These are phyloP conservation scores for Thinocorus orbignyianus DNA, from an alignment of 2,113 vertebrate genomes.

Conservation along the genomic window DNA sequence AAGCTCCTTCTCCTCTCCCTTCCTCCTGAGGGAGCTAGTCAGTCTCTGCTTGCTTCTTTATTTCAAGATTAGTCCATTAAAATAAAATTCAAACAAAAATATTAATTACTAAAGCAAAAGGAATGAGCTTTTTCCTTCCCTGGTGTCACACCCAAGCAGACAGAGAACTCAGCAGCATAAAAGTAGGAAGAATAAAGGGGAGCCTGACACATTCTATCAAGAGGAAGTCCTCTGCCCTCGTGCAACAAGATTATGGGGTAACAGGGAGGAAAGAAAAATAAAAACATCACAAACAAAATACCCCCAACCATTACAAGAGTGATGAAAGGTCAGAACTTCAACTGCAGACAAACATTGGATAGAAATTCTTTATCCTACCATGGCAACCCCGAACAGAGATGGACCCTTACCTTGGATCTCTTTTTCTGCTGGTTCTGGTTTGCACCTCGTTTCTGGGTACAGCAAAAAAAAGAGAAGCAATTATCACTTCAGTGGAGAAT, in stretches of 20 bases:
- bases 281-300: background rate
- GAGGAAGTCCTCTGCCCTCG: background rate
- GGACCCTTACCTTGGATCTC: constrained; percentile 78
- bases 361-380: background rate
- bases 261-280: background rate
- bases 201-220: background rate
- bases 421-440: constrained; percentile 83
- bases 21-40: background rate
- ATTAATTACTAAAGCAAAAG: background rate
- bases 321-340: background rate
- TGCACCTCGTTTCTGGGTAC: constrained; percentile 71
- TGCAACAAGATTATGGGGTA: background rate
- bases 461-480: constrained; percentile 25
- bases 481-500: background rate
- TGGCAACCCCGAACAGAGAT: background rate
- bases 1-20: background rate
- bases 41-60: background rate
- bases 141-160: background rate
- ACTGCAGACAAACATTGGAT: background rate
- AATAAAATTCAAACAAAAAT: background rate
- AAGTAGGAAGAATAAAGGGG: background rate
- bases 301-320: background rate
- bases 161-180: background rate
- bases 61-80: background rate
- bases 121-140: background rate